A percentile compares a stretch with the other conserved stretches of the same genome.
Conservation (phyloP, 2,113 vertebrate species). For the Lates calcarifer region DNA sequence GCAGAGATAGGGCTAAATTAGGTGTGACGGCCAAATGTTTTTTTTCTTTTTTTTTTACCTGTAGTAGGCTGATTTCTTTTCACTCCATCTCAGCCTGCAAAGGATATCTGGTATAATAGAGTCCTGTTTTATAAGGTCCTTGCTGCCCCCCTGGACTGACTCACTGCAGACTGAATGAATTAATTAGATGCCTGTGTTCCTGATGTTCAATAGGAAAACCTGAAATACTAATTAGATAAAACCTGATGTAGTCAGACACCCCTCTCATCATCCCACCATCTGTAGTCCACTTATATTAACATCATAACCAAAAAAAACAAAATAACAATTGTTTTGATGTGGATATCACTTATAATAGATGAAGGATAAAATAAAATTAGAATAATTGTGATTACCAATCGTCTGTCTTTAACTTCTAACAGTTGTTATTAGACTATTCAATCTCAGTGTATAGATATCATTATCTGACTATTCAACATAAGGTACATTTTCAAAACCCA, state of each 20-base stretch:
- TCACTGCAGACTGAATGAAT: conserved; percentile 65
- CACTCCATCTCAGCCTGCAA: conserved; percentile 16
- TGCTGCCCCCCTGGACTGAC: conserved; percentile 46
- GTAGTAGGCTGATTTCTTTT: conserved; percentile 43
- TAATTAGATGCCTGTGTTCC: conserved; percentile 67
- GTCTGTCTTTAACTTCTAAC: too few species aligned
- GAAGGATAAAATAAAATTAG: background rate
- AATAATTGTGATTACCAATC: conserved; percentile 5
- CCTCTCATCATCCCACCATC: conserved; percentile 62
- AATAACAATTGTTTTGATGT: background rate
- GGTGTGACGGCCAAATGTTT: conserved; percentile 1
- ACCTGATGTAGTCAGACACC: conserved; percentile 59
- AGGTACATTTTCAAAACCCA: too few species aligned
- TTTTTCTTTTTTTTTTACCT: background rate
- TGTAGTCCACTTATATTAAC: conserved; percentile 64
- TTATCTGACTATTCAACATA: too few species aligned
- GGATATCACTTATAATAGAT: background rate
- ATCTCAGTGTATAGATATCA: background rate
- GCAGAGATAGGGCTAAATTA: conserved; percentile 50
- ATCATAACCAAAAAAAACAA: conserved; percentile 22
- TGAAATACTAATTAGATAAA: conserved; percentile 72
- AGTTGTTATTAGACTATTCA: too few species aligned
- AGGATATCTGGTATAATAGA: conserved; percentile 12
- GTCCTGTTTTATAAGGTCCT: conserved; percentile 54
- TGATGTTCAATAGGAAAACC: conserved; percentile 60